Evolutionary conservation across 1,140 invertebrate genomes (phyloP), one percentile per base, ranked within the genome.

Genomic region (Metaphire vulgaris): DNA sequence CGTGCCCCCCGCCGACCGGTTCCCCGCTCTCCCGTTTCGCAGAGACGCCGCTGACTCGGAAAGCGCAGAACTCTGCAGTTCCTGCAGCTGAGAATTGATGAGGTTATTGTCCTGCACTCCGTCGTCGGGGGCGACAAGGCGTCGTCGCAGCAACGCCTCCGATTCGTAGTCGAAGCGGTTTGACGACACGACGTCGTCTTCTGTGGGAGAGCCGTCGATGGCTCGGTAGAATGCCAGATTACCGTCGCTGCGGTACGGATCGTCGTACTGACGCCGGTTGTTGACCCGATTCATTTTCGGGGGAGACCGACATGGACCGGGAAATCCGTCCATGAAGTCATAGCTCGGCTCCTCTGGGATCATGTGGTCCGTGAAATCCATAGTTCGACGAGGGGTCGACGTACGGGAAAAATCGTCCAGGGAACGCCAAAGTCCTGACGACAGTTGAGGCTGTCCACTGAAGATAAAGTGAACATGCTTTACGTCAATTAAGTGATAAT

Each of bases 401-500:
- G 72, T 41, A 6, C 41, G 30, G 16, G 72, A 73, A 34, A 73
- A 73, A n/a, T 73, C 72, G 16, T 73, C 72, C 16, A 73, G 33
- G 2, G 72, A 73, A 34, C 41, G 32, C 72, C 72, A 73, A 16
- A 41, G 72, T n/a, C 72, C 33, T 56, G 72, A 26, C 41, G 32
- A 34, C 56, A 73, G 72, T 64, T 33, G n/a, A 73, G 41, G 41
- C 72, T 73, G n/a, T 73, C 72, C 41, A 73, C 72, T 73, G 72
- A n/a, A 21, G 1, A n/a, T 32, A 29, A 2, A 14, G 33, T 30
- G n/a, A n/a, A n/a, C n/a, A n/a, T n/a, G n/a, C n/a, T n/a, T n/a
- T n/a, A n/a, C n/a, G n/a, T n/a, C n/a, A n/a, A n/a, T n/a, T n/a
- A n/a, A n/a, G n/a, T n/a, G n/a, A n/a, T n/a, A n/a, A n/a, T n/a